A percentile compares a stretch with the other conserved stretches of the same genome.
Evolutionary conservation across 2,888 invertebrate genomes (phyloP).

Genomic region (Omphaloscelis lunosa): DNA sequence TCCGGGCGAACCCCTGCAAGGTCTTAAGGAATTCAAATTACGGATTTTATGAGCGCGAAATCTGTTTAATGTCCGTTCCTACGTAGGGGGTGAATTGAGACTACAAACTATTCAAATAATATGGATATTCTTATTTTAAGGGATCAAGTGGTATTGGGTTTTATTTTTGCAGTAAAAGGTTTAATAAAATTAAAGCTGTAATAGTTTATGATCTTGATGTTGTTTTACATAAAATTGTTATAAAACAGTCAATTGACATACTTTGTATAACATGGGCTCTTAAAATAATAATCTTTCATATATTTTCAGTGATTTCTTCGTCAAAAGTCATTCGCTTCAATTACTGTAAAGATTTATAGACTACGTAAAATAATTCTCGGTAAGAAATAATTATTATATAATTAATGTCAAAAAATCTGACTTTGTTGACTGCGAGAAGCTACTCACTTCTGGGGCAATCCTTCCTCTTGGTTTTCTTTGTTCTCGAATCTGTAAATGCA

Average conservation of each 20-base stretch:
- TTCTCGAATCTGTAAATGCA: background rate
- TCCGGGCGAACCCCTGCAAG: conserved; percentile 71
- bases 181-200: conserved; percentile 45
- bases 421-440: background rate
- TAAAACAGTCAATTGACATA: background rate
- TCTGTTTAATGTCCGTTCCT: conserved; percentile 85
- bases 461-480: background rate
- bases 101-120: conserved; percentile 64
- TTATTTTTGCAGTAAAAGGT: conserved; percentile 40
- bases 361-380: background rate
- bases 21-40: conserved; percentile 90
- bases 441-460: background rate
- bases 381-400: background rate
- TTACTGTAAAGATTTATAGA: too few species aligned
- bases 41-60: conserved; percentile 87
- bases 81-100: conserved; percentile 56
- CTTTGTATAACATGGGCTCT: background rate
- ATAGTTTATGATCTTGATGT: conserved; percentile 30
- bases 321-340: background rate
- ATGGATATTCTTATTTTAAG: conserved; percentile 58
- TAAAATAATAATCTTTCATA: background rate
- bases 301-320: background rate
- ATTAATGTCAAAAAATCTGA: background rate
- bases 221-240: background rate
- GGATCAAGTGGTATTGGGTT: conserved; percentile 47